These are phyloP conservation scores for Mastacembelus armatus DNA, from an alignment of 2,797 vertebrate species.

Conservation along the genomic window DNA sequence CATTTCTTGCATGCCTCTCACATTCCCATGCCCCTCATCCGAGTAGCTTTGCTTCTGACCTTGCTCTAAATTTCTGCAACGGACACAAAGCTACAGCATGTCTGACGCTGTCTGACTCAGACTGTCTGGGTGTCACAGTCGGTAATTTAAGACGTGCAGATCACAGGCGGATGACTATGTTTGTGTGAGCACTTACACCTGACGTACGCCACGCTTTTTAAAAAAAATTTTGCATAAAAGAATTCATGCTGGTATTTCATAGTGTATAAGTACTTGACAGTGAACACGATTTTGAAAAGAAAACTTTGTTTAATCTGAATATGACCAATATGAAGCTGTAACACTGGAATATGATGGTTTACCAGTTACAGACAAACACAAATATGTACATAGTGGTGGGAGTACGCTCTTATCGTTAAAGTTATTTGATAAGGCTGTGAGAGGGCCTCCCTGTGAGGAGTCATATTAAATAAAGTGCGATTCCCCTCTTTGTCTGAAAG, in stretches of 20 bases:
- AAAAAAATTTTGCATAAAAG: not conserved
- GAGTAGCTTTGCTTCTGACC: constrained; percentile 61
- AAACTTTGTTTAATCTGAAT: not conserved
- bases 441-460: constrained; percentile 29
- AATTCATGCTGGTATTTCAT: not conserved
- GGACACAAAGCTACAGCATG: constrained; percentile 52
- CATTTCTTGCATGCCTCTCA: constrained; percentile 20
- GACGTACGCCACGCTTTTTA: not conserved
- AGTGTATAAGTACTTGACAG: not conserved
- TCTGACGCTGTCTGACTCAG: constrained; percentile 46
- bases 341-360: not conserved
- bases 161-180: constrained; percentile 20
- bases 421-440: constrained; percentile 19
- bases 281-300: not conserved
- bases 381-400: not conserved
- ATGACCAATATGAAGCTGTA: not conserved
- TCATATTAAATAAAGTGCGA: constrained; percentile 29
- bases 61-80: constrained; percentile 66
- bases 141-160: constrained; percentile 35
- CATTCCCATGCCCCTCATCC: constrained; percentile 62
- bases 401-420: constrained; percentile 5
- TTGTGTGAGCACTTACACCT: not conserved
- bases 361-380: constrained; percentile 12
- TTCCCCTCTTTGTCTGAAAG: too few species aligned
- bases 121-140: constrained; percentile 54